Conservation (phyloP, 2,797 vertebrate species). For the Propithecus deckenii region DNA sequence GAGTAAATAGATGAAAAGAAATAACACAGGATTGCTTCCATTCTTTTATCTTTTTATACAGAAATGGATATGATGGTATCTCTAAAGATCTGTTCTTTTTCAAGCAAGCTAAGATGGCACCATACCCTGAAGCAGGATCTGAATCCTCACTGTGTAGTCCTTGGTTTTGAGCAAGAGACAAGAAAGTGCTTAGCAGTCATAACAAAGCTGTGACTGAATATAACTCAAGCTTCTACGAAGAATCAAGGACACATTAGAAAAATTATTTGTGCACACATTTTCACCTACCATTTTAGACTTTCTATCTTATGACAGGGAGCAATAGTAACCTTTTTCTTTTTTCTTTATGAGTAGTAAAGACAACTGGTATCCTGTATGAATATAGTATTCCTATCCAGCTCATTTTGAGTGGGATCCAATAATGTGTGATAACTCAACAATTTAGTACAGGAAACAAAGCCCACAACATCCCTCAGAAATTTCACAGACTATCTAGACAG, state of each 20-base stretch:
- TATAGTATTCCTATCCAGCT: conserved; percentile 31
- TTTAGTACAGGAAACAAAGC: conserved; percentile 65
- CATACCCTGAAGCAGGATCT: background rate
- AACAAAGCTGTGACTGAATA: conserved; percentile 18
- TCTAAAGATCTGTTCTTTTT: conserved; percentile 10
- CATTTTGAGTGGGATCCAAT: conserved; percentile 60
- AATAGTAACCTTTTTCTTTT: background rate
- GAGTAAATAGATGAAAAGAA: background rate
- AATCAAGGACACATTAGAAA: conserved; percentile 36
- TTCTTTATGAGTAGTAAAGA: conserved; percentile 36
- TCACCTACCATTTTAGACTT: background rate
- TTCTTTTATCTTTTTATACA: conserved; percentile 19
- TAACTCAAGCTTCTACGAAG: background rate
- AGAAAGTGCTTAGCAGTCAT: background rate
- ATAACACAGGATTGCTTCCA: background rate
- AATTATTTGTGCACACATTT: background rate
- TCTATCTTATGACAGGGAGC: background rate
- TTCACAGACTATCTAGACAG: conserved; percentile 70
- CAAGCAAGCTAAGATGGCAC: background rate
- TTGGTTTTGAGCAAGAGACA: conserved; percentile 19
- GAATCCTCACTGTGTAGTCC: background rate
- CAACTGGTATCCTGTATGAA: conserved; percentile 44
- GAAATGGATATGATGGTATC: background rate
- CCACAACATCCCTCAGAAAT: conserved; percentile 67
- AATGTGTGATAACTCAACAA: conserved; percentile 66